Evolutionary conservation across 2,888 invertebrate genomes (phyloP).

Genomic region (Aspidiotus destructor): DNA sequence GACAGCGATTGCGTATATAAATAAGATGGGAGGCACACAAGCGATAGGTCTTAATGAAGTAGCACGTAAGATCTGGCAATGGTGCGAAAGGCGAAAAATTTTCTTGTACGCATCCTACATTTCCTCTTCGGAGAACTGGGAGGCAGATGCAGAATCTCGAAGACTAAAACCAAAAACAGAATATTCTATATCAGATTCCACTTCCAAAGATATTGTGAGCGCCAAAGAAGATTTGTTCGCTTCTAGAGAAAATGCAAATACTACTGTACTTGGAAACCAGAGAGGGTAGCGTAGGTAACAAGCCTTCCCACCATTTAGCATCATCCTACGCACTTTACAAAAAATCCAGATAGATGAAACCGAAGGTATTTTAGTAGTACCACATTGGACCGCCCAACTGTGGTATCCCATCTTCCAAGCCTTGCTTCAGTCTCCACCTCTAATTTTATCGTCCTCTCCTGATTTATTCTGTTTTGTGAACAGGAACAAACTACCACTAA

Average conservation of each 20-base stretch:
- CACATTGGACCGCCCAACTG: not conserved
- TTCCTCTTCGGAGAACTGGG: not conserved
- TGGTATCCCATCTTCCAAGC: constrained; percentile 3
- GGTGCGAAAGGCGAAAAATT: not conserved
- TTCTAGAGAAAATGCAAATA: not conserved
- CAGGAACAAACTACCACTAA: no score
- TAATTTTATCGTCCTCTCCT: no score
- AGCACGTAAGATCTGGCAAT: not conserved
- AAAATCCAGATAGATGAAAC: no score
- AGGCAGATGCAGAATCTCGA: not conserved
- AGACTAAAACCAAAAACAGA: not conserved
- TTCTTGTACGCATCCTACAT: not conserved
- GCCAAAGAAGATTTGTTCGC: not conserved
- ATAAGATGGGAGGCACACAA: not conserved
- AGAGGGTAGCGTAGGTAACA: not conserved
- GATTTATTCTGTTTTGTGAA: no score
- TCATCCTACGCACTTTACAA: not conserved
- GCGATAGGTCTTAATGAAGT: not conserved
- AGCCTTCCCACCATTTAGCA: not conserved
- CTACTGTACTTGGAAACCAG: not conserved
- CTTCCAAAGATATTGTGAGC: not conserved
- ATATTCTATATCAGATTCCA: not conserved
- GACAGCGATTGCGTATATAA: not conserved
- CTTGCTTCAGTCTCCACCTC: no score
- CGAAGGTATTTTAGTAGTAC: not conserved